A percentile compares a stretch with the other conserved stretches of the same genome.
These are phyloP conservation scores for Galeopterus variegatus DNA, from an alignment of 2,113 vertebrate genomes.

Conservation along the genomic window DNA sequence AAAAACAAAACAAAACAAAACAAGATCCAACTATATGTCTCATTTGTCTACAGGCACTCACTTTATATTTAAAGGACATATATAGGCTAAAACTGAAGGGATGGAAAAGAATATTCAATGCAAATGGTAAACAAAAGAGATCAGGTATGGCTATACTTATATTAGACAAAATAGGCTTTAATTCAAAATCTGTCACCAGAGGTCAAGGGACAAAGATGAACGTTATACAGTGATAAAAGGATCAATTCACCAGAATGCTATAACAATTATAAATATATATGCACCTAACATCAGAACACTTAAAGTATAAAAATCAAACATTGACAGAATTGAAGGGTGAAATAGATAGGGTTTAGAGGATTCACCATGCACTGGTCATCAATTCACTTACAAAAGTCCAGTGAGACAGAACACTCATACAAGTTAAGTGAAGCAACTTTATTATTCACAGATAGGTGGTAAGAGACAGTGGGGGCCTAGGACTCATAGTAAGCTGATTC, in stretches of 20 bases:
- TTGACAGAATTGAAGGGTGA: background rate
- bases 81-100: background rate
- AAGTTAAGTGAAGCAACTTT: background rate
- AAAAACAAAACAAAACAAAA: too few relatives aligned
- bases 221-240: background rate
- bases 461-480: background rate
- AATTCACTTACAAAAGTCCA: background rate
- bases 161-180: background rate
- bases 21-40: background rate
- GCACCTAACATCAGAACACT: background rate
- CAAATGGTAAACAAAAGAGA: background rate
- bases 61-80: background rate
- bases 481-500: background rate
- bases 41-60: background rate
- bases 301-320: background rate
- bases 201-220: background rate
- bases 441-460: background rate
- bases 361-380: background rate
- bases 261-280: background rate
- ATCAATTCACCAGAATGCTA: background rate
- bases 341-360: background rate
- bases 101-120: background rate
- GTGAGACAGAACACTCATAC: background rate
- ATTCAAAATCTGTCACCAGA: background rate
- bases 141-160: background rate